A percentile compares a stretch with the other conserved stretches of the same genome.
phyloP scores from a whole-genome alignment of 2,797 vertebrate species.

The Lepilemur septentrionalis region DNA sequence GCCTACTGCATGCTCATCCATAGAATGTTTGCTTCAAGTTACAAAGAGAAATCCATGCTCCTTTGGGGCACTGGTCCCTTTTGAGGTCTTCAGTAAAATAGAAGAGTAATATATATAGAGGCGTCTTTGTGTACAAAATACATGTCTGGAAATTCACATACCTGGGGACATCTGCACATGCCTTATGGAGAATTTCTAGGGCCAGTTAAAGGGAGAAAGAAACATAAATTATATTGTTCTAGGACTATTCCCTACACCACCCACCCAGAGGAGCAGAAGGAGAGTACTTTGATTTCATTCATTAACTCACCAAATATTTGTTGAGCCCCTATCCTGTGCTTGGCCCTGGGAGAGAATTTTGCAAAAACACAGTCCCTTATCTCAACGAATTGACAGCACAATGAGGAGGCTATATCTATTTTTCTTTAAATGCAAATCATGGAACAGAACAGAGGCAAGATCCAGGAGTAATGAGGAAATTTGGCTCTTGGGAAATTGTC shows the following conservation, averaged over 20 bases:
- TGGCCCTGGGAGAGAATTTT: not conserved
- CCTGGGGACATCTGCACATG: not conserved
- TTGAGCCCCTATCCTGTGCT: not conserved
- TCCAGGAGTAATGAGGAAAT: slow-evolving; percentile 18
- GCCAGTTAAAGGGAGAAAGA: slow-evolving; percentile 13
- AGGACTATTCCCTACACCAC: not conserved
- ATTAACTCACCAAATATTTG: slow-evolving; percentile 5
- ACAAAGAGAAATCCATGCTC: not conserved
- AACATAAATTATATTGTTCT: not conserved
- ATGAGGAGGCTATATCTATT: not conserved
- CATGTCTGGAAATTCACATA: not conserved
- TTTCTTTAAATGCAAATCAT: slow-evolving; percentile 11
- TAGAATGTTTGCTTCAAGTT: not conserved
- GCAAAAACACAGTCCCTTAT: not conserved
- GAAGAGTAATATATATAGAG: not conserved
- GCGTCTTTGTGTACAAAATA: not conserved
- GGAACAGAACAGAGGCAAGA: not conserved
- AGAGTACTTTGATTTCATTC: not conserved
- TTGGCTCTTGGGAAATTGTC: not conserved
- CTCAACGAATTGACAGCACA: not conserved
- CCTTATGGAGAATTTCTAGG: not conserved
- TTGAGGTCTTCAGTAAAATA: not conserved
- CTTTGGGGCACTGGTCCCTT: not conserved
- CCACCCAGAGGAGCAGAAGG: not conserved
- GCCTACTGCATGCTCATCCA: not conserved